Evolutionary conservation across 2,888 invertebrate species (phyloP).

Genomic region (Hermaeophaga mercurialis): DNA sequence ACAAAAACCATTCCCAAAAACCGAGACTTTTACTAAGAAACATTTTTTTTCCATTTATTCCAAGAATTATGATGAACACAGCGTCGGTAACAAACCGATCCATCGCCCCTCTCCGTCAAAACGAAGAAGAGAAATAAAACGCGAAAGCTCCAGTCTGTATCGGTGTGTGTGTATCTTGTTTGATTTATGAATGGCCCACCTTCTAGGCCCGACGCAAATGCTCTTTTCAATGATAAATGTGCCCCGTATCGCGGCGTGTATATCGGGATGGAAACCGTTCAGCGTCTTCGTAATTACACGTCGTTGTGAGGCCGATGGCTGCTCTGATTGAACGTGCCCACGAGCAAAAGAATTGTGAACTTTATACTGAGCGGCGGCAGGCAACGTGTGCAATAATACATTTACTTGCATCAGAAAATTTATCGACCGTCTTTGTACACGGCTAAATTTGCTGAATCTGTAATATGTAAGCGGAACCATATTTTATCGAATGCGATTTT

Average conservation of each 20-base stretch:
- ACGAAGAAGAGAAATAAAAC: too few relatives aligned
- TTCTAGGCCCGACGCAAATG: constrained; percentile 41
- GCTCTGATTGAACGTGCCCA: constrained; percentile 49
- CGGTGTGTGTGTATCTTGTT: constrained; percentile 38
- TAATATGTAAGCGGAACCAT: neutral
- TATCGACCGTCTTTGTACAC: neutral
- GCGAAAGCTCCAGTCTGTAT: too few relatives aligned
- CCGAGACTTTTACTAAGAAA: too few relatives aligned
- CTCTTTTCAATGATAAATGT: constrained; percentile 45
- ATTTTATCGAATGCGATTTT: too few relatives aligned
- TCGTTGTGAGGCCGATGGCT: constrained; percentile 44
- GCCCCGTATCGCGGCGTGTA: constrained; percentile 41
- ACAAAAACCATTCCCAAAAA: too few relatives aligned
- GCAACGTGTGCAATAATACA: neutral
- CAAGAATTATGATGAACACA: too few relatives aligned
- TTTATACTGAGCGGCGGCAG: constrained; percentile 10
- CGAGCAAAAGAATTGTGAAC: constrained; percentile 44
- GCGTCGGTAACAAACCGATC: too few relatives aligned
- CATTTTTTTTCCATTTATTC: too few relatives aligned
- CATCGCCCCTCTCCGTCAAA: too few relatives aligned
- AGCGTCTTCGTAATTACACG: constrained; percentile 49
- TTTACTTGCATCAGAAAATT: neutral
- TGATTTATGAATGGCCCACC: constrained; percentile 48
- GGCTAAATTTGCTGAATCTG: neutral
- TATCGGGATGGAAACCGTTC: constrained; percentile 44